phyloP scores from a whole-genome alignment of 1,140 invertebrate genomes.

The Saxidomus purpurata region DNA sequence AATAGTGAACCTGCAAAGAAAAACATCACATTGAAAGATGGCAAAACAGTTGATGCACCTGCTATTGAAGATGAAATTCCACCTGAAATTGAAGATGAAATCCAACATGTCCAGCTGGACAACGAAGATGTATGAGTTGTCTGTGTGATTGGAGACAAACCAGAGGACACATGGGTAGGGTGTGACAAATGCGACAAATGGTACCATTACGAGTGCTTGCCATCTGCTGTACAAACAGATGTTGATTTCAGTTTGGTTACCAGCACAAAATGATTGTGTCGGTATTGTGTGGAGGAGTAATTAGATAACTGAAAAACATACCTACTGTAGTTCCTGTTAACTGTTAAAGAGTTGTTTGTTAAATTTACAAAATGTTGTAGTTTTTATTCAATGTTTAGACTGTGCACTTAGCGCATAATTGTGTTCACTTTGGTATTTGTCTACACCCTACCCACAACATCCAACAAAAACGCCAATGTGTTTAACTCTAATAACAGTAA shows the following conservation, averaged over 20 bases:
- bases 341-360: no score
- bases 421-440: no score
- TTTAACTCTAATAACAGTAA: no score
- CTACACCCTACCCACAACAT: no score
- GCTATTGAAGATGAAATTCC: background rate
- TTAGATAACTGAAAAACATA: no score
- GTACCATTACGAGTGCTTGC: slow-evolving; percentile 19
- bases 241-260: background rate
- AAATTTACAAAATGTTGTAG: no score
- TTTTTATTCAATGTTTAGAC: no score
- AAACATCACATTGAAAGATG: background rate
- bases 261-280: background rate
- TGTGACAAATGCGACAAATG: background rate
- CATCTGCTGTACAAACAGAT: background rate
- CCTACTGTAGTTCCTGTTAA: no score
- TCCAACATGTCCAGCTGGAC: background rate
- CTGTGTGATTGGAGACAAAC: background rate
- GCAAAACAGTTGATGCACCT: background rate
- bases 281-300: background rate
- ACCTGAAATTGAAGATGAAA: background rate
- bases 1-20: background rate
- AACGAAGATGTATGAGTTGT: background rate
- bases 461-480: no score
- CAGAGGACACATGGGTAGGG: background rate
- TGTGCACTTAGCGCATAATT: no score